Base-by-base conservation (phyloP, 2,797 vertebrate genomes). In the Peromyscus melanophrys region DNA sequence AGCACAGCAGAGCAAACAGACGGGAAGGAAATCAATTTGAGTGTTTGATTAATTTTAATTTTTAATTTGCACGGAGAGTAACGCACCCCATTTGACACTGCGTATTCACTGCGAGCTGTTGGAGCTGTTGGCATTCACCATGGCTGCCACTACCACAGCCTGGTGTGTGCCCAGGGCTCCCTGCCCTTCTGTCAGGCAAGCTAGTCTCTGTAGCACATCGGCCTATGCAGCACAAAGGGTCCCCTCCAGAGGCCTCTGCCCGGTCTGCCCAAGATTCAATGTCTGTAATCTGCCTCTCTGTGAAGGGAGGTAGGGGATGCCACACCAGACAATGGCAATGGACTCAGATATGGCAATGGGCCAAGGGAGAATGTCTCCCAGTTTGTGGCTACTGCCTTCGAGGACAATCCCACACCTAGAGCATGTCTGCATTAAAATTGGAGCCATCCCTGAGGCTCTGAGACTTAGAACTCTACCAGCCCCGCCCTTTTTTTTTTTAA, bases 21-120 rank as follows among this genome's bases (percentile, higher is more conserved):
- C 43, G 21, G 95, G 82, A 96, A 97, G 85, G 90, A 98, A 97
- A 98, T 98, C 96, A 96, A 97, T 97, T 97, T 96, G 90, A 96
- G 92, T 96, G 89, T 98, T 97, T 98, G 98, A 97, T 98, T 98
- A 97, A 98, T 98, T 97, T 98, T 97, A 97, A 97, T 97, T 97
- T 98, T 98, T 98, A 97, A 98, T 98, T 97, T 97, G 89, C 91
- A 75, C 0, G 1, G 86, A 92, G 86, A 97, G 81, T 34, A 97
- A 82, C 4, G 34, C 84, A 89, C 67, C 91, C 96, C 92, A 83
- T 92, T 95, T 93, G 93, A 96, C 93, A 86, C 81, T n/a, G 86
- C 85, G 31, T 31, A 13, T 85, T 93, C 87, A 29, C 90, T 75
- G 65, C 1, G 1, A 84, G 89, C 49, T 29, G 69, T 63, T 91